Conservation (phyloP, 2,113 vertebrate genomes). For the Cyphomyrus plagiostoma region DNA sequence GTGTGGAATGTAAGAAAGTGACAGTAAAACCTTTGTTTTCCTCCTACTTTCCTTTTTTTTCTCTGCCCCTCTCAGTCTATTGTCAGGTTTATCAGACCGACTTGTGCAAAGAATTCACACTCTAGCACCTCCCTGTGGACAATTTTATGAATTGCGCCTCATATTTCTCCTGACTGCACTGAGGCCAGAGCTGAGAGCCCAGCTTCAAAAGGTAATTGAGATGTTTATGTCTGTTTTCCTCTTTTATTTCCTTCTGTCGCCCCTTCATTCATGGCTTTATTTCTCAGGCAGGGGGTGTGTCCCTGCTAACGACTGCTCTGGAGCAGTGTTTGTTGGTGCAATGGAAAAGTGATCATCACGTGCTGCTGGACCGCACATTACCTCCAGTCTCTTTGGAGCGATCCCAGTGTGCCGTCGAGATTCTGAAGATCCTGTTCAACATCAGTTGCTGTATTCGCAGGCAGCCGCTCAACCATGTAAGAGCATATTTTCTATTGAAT, state of each 20-base stretch:
- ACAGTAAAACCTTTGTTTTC: not conserved
- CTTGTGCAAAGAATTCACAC: constrained; percentile 30
- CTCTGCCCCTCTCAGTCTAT: constrained; percentile 26
- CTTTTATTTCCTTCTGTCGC: not conserved
- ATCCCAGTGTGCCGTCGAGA: constrained; percentile 44
- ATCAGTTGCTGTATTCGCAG: constrained; percentile 44
- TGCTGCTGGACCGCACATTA: constrained; percentile 25
- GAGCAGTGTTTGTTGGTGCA: constrained; percentile 42
- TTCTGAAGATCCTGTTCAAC: constrained; percentile 52
- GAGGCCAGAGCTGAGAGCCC: constrained; percentile 38
- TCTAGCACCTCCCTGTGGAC: constrained; percentile 28
- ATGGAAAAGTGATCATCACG: constrained; percentile 41
- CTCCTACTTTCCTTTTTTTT: not conserved
- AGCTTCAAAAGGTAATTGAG: constrained; percentile 33
- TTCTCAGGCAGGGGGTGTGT: constrained; percentile 39
- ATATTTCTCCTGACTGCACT: constrained; percentile 49
- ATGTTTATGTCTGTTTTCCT: not conserved
- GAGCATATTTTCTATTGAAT: constrained; percentile 13
- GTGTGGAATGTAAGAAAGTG: not conserved
- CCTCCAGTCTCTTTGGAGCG: constrained; percentile 38
- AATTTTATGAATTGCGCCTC: constrained; percentile 48
- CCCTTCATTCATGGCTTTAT: not conserved
- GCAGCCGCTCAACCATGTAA: constrained; percentile 46
- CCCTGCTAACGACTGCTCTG: constrained; percentile 39
- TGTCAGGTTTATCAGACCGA: constrained; percentile 35